These are phyloP conservation scores for Gerris buenoi DNA, from an alignment of 1,140 invertebrate species.

Conservation along the genomic window DNA sequence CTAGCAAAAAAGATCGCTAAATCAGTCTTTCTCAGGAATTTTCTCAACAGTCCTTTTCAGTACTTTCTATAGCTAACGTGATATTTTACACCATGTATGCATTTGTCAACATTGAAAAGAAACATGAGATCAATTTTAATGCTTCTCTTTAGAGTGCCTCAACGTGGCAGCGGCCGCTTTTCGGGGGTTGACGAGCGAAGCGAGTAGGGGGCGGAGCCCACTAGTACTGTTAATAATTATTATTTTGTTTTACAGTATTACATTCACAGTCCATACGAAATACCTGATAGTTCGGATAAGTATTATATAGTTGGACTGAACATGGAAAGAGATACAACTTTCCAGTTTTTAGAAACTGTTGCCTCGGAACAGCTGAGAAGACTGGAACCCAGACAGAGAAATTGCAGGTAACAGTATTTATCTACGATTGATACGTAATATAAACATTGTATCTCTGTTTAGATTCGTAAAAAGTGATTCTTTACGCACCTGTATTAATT, in stretches of 20 bases:
- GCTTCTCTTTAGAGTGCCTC: too few species aligned
- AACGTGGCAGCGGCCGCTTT: too few species aligned
- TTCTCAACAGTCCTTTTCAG: too few species aligned
- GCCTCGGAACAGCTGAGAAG: slow-evolving; percentile 28
- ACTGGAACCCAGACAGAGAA: slow-evolving; percentile 36
- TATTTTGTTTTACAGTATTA: slow-evolving; percentile 32
- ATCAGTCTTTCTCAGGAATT: too few species aligned
- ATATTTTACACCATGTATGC: too few species aligned
- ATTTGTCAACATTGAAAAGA: too few species aligned
- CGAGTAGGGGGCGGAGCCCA: not conserved
- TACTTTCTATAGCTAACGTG: too few species aligned
- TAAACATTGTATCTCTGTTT: not conserved
- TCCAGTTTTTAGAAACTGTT: slow-evolving; percentile 35
- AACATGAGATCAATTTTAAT: too few species aligned
- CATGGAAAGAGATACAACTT: slow-evolving; percentile 32
- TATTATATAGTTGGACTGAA: slow-evolving; percentile 26
- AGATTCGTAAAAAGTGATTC: not conserved
- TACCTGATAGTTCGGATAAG: slow-evolving; percentile 30
- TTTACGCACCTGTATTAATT: not conserved
- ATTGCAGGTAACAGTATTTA: slow-evolving; percentile 20
- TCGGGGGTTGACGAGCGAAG: not conserved
- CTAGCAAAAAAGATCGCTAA: too few species aligned
- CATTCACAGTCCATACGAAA: slow-evolving; percentile 38
- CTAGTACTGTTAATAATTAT: not conserved
- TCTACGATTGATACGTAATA: not conserved